Conservation (phyloP, 2,113 vertebrate species). For the Isichthys henryi region DNA sequence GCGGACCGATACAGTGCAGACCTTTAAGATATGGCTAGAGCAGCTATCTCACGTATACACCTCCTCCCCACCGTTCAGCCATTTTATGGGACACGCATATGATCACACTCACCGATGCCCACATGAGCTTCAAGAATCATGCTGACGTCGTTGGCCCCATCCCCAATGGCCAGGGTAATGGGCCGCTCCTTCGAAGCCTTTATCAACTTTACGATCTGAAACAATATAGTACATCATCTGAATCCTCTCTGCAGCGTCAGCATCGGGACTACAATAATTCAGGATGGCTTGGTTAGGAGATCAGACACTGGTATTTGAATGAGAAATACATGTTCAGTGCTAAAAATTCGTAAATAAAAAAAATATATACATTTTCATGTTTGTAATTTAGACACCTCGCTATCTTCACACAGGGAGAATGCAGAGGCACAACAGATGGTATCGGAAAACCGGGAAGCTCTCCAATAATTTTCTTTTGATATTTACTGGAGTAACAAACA, state of each 20-base stretch:
- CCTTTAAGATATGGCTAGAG: background rate
- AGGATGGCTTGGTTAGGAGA: background rate
- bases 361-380: background rate
- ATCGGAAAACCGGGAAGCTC: background rate
- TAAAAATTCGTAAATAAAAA: background rate
- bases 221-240: background rate
- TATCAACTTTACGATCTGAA: conserved; percentile 91
- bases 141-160: conserved; percentile 95
- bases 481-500: background rate
- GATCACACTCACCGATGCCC: conserved; percentile 75
- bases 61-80: background rate
- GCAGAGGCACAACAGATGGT: background rate
- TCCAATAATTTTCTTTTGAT: background rate
- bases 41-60: background rate
- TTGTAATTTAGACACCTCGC: background rate
- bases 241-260: background rate
- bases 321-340: background rate
- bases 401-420: background rate
- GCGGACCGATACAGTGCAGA: background rate
- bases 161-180: conserved; percentile 87
- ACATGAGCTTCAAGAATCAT: conserved; percentile 98
- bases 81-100: background rate
- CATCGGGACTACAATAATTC: background rate
- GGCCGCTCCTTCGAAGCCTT: conserved; percentile 88
- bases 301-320: background rate